phyloP scores from a whole-genome alignment of 2,113 vertebrate genomes.

The Procavia capensis region DNA sequence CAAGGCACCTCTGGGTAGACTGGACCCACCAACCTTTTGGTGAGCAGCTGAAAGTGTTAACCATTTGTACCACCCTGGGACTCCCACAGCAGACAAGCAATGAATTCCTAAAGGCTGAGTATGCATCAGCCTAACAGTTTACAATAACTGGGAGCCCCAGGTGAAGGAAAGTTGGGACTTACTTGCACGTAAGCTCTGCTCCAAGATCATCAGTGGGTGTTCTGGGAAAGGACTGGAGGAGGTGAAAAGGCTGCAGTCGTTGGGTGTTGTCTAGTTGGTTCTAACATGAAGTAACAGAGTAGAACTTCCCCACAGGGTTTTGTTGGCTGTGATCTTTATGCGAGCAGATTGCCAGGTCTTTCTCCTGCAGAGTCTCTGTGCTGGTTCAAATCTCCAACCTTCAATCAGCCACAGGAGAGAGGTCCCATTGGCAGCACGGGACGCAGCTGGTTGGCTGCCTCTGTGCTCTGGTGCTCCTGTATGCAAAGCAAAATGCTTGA shows the following conservation, averaged over 20 bases:
- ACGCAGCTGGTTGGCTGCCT: accelerated
- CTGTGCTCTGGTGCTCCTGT: not conserved
- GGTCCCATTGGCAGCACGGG: not conserved
- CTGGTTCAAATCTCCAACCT: too few relatives aligned
- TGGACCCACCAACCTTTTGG: too few relatives aligned
- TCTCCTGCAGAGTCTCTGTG: too few relatives aligned
- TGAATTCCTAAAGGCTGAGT: not conserved
- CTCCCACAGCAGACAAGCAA: too few relatives aligned
- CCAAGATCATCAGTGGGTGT: not conserved
- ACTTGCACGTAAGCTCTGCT: not conserved
- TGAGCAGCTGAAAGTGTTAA: too few relatives aligned
- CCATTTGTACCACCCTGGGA: too few relatives aligned
- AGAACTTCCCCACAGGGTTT: too few relatives aligned
- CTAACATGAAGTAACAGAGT: too few relatives aligned
- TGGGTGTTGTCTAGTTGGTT: too few relatives aligned
- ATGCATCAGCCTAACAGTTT: not conserved
- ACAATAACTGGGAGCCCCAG: not conserved
- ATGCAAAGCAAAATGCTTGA: not conserved
- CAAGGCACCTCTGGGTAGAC: too few relatives aligned
- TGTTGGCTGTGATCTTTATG: too few relatives aligned
- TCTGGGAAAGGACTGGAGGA: not conserved
- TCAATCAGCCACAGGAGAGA: not conserved
- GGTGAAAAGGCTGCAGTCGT: not conserved
- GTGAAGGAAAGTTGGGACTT: not conserved
- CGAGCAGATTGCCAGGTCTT: too few relatives aligned